A percentile compares a stretch with the other conserved stretches of the same genome.
These are phyloP conservation scores for Hirtodrosophila confusa DNA, from an alignment of 2,888 invertebrate species.

Conservation along the genomic window DNA sequence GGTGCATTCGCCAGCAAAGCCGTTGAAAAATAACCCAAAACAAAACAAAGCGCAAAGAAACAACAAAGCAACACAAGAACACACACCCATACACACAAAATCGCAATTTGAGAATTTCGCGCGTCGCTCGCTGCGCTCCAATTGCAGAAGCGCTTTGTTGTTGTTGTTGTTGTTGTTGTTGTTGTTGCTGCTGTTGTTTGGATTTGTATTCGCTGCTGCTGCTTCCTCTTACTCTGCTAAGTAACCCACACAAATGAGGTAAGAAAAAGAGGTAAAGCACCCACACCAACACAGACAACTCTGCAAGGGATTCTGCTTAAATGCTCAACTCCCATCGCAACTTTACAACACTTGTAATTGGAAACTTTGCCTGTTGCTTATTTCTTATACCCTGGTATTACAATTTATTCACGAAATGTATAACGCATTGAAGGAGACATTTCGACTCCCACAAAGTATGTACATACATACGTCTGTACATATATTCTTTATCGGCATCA, in stretches of 20 bases:
- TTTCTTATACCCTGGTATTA: background rate
- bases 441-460: too few species aligned
- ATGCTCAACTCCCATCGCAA: conserved; percentile 5
- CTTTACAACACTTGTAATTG: conserved; percentile 53
- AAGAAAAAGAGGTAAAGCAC: conserved; percentile 35
- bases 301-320: conserved; percentile 7
- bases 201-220: conserved; percentile 6
- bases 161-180: conserved; percentile 25
- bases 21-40: conserved; percentile 18
- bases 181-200: conserved; percentile 13
- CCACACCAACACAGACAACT: conserved; percentile 2
- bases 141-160: conserved; percentile 48
- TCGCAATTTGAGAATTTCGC: conserved; percentile 63
- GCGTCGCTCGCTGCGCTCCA: conserved; percentile 56
- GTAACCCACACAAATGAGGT: conserved; percentile 75
- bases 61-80: conserved; percentile 10
- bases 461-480: too few species aligned
- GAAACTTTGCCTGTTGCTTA: conserved; percentile 34
- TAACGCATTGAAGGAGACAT: too few species aligned
- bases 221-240: conserved; percentile 39
- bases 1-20: conserved; percentile 60
- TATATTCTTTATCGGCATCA: too few species aligned
- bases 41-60: conserved; percentile 32
- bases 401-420: too few species aligned
- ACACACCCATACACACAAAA: conserved; percentile 17